Base-by-base conservation (phyloP, 1,140 invertebrate genomes). In the Macrostomum lignano region DNA sequence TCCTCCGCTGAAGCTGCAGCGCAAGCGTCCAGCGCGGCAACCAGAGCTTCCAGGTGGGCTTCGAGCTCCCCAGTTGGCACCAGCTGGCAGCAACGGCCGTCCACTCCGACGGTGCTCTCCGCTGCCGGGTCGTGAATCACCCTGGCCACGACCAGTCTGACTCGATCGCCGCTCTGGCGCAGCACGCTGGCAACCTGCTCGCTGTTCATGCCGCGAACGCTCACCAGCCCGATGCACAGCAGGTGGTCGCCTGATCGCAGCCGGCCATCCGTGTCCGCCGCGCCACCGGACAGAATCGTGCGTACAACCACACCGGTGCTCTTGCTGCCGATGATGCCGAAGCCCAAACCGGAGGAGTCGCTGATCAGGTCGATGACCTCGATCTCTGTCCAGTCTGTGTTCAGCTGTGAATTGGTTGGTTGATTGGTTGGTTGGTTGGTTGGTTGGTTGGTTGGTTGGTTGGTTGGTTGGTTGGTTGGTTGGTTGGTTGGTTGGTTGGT, bases 261-360 rank as follows among this genome's bases (percentile, higher is more conserved):
- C 5, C 77, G 63, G 4, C 70, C 72, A 59, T 86, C 76, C 58
- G 75, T 67, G 55, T 86, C 77, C 11, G 79, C 77, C 6, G 78
- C 72, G 42, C 77, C 76, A 14, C 77, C 79, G 9, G 77, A 76
- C 13, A 84, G 63, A 30, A 91, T 73, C 33, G 75, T 91, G 56
- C 91, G 91, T 35, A 91, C 76, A 6, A 91, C 78, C 31, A 91
- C 82, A n/a, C 81, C 82, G 14, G 81, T 86, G 50, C 74, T 82
- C 29, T 74, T 63, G 6, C 81, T 81, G 30, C 81, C 82, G 40
- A 88, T 79, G 40, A 91, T 76, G 31, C 82, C 82, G 59, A 91
- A 91, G 33, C 84, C 86, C 44, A 91, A 66, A 21, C 81, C 81
- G 42, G 75, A 76, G 19, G 79, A 79, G 67, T 88, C 79, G 57